Evolutionary conservation across 2,888 invertebrate genomes (phyloP), one percentile per base, ranked within the genome.

Genomic region (Drosophila tanythrix): DNA sequence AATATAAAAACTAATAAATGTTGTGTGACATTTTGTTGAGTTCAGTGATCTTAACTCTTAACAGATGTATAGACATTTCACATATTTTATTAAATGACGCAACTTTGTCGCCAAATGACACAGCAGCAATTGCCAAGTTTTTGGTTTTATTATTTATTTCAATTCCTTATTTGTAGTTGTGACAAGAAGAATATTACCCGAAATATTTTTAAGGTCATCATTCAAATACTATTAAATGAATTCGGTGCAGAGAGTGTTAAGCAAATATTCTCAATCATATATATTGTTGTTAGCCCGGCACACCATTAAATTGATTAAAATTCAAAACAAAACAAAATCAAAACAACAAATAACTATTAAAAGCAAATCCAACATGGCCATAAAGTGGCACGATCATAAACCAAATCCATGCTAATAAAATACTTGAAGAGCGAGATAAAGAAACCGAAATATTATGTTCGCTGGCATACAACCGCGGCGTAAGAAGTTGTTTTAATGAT

Each of bases 351-450:
- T 48, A 59, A 55, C 52, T 63, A 13, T 40, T 33, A 69, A 43
- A 57, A 62, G 71, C 53, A 70, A 80, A 80, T 67, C 50, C 29
- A 67, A 58, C 70, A 70, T 21, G 75, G 48, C n/a, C 59, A 75
- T 74, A 79, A 79, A 74, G 18, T 50, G 62, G 36, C 43, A 29
- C 43, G 76, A 80, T 70, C 76, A 66, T 80, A 75, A 77, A 75
- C 70, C 69, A 82, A 85, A 82, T 68, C 76, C 53, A 71, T 52
- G 83, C 73, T 67, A 82, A 83, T 88, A 88, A 88, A 88, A 85
- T 51, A 31, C 29, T 52, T 48, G 11, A 27, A 27, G 43, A 65
- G 56, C 2, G 1, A 60, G 67, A 52, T 51, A 64, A 27, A 51
- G 21, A 43, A 57, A 65, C 48, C 67, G 10, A 48, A 27, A 58